A percentile compares a stretch with the other conserved stretches of the same genome.
These are phyloP conservation scores for Erebia aethiops DNA, from an alignment of 2,888 invertebrate species.

Conservation along the genomic window DNA sequence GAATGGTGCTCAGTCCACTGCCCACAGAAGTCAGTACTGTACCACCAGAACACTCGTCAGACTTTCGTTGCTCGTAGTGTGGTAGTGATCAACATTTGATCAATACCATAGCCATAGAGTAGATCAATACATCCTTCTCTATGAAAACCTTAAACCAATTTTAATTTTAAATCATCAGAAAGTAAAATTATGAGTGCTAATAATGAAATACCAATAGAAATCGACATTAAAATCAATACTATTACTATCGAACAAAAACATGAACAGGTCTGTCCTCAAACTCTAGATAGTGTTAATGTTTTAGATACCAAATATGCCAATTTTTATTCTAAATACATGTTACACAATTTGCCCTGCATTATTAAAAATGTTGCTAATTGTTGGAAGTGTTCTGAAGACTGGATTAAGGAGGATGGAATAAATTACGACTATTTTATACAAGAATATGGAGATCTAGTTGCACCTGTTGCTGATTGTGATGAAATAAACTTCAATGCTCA, in stretches of 20 bases:
- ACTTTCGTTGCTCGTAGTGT: too few species aligned
- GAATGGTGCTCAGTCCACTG: too few species aligned
- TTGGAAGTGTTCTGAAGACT: constrained; percentile 86
- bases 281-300: constrained; percentile 41
- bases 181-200: neutral
- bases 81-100: too few species aligned
- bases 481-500: constrained; percentile 89
- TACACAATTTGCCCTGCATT: constrained; percentile 84
- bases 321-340: constrained; percentile 81
- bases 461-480: constrained; percentile 92
- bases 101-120: too few species aligned
- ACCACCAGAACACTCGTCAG: too few species aligned
- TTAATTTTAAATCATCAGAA: too few species aligned
- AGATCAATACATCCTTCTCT: too few species aligned
- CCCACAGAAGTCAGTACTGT: too few species aligned
- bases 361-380: constrained; percentile 83
- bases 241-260: neutral
- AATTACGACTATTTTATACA: constrained; percentile 85
- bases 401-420: constrained; percentile 82
- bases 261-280: constrained; percentile 21
- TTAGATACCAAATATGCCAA: constrained; percentile 68
- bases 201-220: constrained; percentile 17
- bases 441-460: constrained; percentile 85
- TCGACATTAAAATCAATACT: constrained; percentile 41
- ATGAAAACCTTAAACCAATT: too few species aligned